Conservation (phyloP, 1,140 invertebrate genomes). For the Kradibia gibbosae region DNA sequence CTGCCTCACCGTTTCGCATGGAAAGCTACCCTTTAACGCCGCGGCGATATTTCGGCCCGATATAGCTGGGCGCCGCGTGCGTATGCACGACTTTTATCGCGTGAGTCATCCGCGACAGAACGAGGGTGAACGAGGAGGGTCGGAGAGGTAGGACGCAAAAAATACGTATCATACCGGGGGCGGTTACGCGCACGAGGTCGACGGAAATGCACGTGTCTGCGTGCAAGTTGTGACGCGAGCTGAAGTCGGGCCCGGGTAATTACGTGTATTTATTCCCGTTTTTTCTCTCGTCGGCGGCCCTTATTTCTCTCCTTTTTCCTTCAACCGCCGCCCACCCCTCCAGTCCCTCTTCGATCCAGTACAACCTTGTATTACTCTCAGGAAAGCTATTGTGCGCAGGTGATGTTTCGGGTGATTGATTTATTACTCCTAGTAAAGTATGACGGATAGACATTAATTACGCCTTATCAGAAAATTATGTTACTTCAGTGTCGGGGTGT, state of each 20-base stretch:
- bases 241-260: background rate
- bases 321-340: no score
- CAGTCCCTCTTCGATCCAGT: no score
- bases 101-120: conserved; percentile 38
- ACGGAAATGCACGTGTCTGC: background rate
- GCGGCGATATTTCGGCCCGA: conserved; percentile 27
- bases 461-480: background rate
- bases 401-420: conserved; percentile 37
- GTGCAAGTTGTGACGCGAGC: background rate
- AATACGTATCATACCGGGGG: background rate
- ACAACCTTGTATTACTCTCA: background rate
- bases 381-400: background rate
- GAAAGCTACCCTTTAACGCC: conserved; percentile 44
- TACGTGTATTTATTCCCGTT: conserved; percentile 8
- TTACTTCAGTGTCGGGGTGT: background rate
- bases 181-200: background rate
- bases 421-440: conserved; percentile 19
- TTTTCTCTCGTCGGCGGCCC: background rate
- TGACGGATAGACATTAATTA: conserved; percentile 29
- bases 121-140: background rate
- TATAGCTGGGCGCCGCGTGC: background rate
- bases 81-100: conserved; percentile 37
- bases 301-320: background rate
- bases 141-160: background rate
- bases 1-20: conserved; percentile 46